Percentiles rank a stretch among this genome's conserved stretches.
These are phyloP conservation scores for Lucilia cuprina DNA, from an alignment of 1,140 invertebrate genomes.

Conservation along the genomic window DNA sequence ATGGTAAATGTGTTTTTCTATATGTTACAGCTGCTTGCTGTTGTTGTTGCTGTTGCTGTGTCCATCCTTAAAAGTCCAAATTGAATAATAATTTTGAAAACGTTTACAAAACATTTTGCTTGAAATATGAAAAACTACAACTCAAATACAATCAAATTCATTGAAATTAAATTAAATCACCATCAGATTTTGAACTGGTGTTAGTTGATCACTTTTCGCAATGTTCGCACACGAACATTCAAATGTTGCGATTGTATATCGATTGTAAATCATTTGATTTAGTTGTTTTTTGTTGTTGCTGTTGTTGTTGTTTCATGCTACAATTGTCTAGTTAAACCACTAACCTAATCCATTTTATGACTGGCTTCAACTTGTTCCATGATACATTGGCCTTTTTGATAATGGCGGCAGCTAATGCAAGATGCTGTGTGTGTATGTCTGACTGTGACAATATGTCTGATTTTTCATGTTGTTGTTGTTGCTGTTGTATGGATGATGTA, in stretches of 20 bases:
- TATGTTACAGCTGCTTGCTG: neutral
- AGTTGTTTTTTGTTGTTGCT: neutral
- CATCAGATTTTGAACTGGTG: neutral
- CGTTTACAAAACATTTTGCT: neutral
- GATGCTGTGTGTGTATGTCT: neutral
- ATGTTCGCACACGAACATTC: neutral
- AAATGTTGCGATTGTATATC: neutral
- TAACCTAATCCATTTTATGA: neutral
- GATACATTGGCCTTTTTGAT: slow-evolving; percentile 10
- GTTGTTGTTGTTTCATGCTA: neutral
- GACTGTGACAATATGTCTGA: too few species aligned
- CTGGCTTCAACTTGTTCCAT: neutral
- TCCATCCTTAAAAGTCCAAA: slow-evolving; percentile 1
- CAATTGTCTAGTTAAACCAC: neutral
- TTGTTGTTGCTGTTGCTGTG: too few species aligned
- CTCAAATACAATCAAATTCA: neutral
- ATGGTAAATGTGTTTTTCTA: neutral
- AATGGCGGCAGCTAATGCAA: neutral
- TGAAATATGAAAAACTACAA: neutral
- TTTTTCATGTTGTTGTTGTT: neutral
- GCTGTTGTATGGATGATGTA: neutral
- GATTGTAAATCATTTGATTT: neutral
- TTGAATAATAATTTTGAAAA: neutral
- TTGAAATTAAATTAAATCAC: neutral
- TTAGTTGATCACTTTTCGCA: neutral